Evolutionary conservation across 2,888 invertebrate species (phyloP), one percentile per base, ranked within the genome.

Genomic region (Poecilobothrus nobilitatus): DNA sequence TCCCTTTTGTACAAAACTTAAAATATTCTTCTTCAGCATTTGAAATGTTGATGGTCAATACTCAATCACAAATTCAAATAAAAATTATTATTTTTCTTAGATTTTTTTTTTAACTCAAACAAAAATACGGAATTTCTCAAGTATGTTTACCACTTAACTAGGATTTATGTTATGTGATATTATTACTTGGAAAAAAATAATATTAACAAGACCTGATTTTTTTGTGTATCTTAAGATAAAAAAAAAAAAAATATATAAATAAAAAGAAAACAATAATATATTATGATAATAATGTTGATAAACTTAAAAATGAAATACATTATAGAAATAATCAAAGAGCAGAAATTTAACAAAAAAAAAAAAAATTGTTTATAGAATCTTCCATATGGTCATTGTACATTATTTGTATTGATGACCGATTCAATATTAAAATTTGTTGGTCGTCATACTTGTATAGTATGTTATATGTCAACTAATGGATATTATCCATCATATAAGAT

Each of bases 21-120:
- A 27, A 27, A 27, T 37, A 37, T 37, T 10, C 37, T 8, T 12
- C 37, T 12, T 10, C 12, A 37, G 7, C 37, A 37, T 37, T 37
- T 10, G 12, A 37, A 37, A 37, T 37, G 18, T 53, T 53, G 18
- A 53, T 53, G 53, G 53, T 53, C 53, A 53, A 53, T 15, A 3
- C 53, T 53, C 53, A 53, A 53, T 53, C 53, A 53, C n/a, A 53
- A 53, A 53, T 53, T 53, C n/a, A 53, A 53, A 53, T 53, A 53
- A 53, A 18, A 53, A 53, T 18, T 5, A 41, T 12, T 12, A 6
- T 12, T 41, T 41, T 6, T 41, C 7, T 41, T 27, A 27, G 27
- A 27, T 41, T 15, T 41, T 41, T 41, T 41, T 12, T 53, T 53
- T 53, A 18, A 12, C 18, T 6, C 53, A 53, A 53, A 53, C 15